Percentiles rank a stretch among this genome's conserved stretches.
Evolutionary conservation across 2,113 vertebrate genomes (phyloP).

Genomic region (Pongo abelii): DNA sequence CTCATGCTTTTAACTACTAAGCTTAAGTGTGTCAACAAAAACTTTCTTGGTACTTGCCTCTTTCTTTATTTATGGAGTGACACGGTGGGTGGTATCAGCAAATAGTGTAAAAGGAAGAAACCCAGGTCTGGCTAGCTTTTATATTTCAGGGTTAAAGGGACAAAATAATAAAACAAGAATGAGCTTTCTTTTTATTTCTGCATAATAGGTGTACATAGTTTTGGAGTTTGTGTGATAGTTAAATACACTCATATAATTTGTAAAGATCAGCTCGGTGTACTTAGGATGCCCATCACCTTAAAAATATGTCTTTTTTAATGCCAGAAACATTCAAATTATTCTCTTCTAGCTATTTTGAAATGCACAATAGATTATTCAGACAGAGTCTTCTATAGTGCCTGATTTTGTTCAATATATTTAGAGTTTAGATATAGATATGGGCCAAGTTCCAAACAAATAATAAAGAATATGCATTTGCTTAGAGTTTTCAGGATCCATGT

Average conservation of each 20-base stretch:
- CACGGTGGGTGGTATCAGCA: background rate
- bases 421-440: background rate
- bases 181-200: background rate
- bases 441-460: background rate
- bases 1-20: background rate
- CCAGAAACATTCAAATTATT: background rate
- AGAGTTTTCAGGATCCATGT: background rate
- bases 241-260: background rate
- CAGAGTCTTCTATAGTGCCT: background rate
- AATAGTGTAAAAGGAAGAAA: background rate
- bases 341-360: background rate
- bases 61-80: background rate
- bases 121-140: background rate
- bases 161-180: background rate
- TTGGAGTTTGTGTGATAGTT: background rate
- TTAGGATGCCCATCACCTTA: background rate
- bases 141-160: background rate
- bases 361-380: background rate
- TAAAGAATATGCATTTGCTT: background rate
- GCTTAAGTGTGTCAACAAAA: background rate
- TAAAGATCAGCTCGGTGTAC: background rate
- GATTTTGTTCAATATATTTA: background rate
- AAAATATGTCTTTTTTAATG: background rate
- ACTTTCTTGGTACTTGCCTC: rapidly evolving
- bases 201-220: background rate